Evolutionary conservation across 2,888 invertebrate genomes (phyloP).

Genomic region (Amphimallon solstitiale): DNA sequence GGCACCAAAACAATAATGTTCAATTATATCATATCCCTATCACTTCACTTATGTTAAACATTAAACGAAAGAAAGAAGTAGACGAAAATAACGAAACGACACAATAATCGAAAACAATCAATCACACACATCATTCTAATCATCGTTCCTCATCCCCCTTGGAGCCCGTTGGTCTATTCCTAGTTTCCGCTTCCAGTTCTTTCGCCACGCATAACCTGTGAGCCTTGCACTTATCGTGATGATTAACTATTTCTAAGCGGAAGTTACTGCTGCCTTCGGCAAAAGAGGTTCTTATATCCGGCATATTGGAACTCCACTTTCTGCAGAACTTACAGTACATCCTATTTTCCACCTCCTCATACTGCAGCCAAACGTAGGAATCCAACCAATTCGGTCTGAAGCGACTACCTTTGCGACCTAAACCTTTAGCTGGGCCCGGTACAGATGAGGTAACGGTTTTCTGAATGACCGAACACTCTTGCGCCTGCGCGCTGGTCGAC

Average conservation of each 20-base stretch:
- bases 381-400: constrained; percentile 76
- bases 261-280: constrained; percentile 83
- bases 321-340: constrained; percentile 81
- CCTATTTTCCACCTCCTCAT: constrained; percentile 72
- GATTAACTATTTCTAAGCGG: constrained; percentile 80
- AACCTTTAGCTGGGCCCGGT: constrained; percentile 26
- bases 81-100: background rate
- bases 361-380: constrained; percentile 78
- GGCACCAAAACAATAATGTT: no score
- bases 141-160: background rate
- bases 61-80: no score
- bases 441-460: constrained; percentile 44
- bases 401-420: constrained; percentile 68
- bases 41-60: no score
- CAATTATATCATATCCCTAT: no score
- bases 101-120: background rate
- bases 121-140: constrained; percentile 11
- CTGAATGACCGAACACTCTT: constrained; percentile 62
- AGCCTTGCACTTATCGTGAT: constrained; percentile 82
- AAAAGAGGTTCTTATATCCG: constrained; percentile 80
- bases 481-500: constrained; percentile 50
- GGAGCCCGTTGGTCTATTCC: constrained; percentile 31
- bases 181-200: constrained; percentile 59
- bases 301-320: constrained; percentile 76
- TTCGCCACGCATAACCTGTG: constrained; percentile 73